Percentiles rank a stretch among this genome's conserved stretches.
Conservation (phyloP, 2,797 vertebrate species). For the Loriculus beryllinus region DNA sequence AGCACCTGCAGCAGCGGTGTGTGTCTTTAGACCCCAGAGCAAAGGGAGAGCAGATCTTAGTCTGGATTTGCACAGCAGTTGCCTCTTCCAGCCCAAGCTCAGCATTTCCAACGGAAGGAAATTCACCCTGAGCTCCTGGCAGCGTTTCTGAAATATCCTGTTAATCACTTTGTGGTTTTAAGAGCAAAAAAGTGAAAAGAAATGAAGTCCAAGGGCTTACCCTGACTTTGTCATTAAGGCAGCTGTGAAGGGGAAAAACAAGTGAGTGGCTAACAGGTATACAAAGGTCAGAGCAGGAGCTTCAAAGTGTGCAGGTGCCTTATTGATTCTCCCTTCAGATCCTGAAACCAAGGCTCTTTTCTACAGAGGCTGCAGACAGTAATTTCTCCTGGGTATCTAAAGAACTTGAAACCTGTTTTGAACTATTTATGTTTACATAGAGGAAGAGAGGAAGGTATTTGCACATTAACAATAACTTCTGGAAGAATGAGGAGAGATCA, state of each 20-base stretch:
- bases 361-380: not conserved
- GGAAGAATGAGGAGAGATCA: not conserved
- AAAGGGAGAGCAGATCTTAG: not conserved
- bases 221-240: not conserved
- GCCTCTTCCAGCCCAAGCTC: not conserved
- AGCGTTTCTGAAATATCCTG: not conserved
- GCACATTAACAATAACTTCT: not conserved
- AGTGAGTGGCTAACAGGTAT: not conserved
- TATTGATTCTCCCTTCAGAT: not conserved
- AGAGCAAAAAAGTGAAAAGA: not conserved
- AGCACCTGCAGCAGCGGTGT: not conserved
- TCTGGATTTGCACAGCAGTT: not conserved
- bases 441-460: not conserved
- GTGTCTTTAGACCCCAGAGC: not conserved
- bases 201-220: not conserved
- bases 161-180: not conserved
- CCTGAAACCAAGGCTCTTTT: not conserved
- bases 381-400: not conserved
- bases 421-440: not conserved
- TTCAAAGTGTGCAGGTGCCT: not conserved
- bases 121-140: not conserved
- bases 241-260: not conserved
- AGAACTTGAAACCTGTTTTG: not conserved
- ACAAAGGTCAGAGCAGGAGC: not conserved
- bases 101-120: constrained; percentile 5